A percentile compares a stretch with the other conserved stretches of the same genome.
Evolutionary conservation across 2,888 invertebrate species (phyloP).

Genomic region (Ecliptopera silaceata): DNA sequence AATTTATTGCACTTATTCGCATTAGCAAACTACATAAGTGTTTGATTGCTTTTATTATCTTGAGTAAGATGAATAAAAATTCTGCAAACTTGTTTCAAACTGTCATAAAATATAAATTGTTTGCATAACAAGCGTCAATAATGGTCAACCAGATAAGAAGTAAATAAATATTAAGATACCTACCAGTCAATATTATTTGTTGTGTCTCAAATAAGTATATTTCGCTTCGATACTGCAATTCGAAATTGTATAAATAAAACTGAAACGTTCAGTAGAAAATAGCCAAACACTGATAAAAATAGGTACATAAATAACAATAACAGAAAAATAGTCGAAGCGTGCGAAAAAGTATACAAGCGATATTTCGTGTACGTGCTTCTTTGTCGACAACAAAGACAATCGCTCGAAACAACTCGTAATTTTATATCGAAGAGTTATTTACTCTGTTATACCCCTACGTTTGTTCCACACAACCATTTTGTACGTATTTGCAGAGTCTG

Average conservation of each 20-base stretch:
- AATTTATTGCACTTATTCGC: background rate
- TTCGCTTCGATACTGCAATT: background rate
- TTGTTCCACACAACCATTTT: constrained; percentile 65
- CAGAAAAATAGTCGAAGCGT: constrained; percentile 45
- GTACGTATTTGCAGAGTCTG: constrained; percentile 74
- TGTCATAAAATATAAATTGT: too few species aligned
- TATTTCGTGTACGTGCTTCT: constrained; percentile 67
- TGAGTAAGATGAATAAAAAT: too few species aligned
- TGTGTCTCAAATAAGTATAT: background rate
- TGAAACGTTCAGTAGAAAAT: constrained; percentile 21
- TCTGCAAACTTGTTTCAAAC: too few species aligned
- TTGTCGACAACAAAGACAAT: constrained; percentile 61
- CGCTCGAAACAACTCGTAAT: constrained; percentile 66
- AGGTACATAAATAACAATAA: constrained; percentile 44
- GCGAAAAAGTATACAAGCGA: constrained; percentile 54
- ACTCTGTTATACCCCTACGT: constrained; percentile 66
- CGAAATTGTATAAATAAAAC: constrained; percentile 7
- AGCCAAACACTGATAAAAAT: constrained; percentile 39
- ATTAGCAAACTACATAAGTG: background rate
- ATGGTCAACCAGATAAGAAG: too few species aligned
- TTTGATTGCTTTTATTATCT: background rate
- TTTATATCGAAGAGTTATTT: constrained; percentile 70
- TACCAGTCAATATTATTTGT: too few species aligned
- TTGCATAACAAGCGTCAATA: too few species aligned
- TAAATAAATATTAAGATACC: too few species aligned